Evolutionary conservation across 2,113 vertebrate species (phyloP).

Genomic region (Peromyscus maniculatus): DNA sequence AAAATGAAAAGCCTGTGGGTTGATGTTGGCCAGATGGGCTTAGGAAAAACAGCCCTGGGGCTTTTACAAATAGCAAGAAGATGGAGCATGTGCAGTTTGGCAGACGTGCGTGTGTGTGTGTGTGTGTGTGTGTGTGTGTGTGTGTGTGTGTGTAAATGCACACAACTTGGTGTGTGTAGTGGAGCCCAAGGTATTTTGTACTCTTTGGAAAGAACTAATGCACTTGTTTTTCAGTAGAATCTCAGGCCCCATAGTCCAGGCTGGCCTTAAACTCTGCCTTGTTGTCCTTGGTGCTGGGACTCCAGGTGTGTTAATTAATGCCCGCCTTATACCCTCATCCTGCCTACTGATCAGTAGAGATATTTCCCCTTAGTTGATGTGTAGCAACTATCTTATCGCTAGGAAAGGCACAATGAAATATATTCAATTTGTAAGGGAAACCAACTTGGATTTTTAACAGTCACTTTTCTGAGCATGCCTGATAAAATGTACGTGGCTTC

Average conservation of each 20-base stretch:
- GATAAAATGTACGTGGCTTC: not conserved
- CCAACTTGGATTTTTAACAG: conserved; percentile 18
- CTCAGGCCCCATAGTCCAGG: not conserved
- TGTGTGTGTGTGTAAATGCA: not conserved
- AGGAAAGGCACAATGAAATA: conserved; percentile 12
- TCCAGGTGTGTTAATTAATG: not conserved
- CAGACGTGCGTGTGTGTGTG: not conserved
- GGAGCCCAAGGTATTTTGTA: not conserved
- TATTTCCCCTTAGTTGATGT: not conserved
- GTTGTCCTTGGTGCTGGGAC: not conserved
- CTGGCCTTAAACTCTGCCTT: not conserved
- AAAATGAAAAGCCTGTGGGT: conserved; percentile 11
- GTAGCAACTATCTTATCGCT: not conserved
- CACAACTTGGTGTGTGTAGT: not conserved
- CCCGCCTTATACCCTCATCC: not conserved
- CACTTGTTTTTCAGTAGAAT: not conserved
- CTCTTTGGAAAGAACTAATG: not conserved
- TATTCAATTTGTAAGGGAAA: not conserved
- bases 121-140: not conserved
- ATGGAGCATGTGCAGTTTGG: not conserved
- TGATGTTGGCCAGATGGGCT: not conserved
- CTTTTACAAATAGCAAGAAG: not conserved
- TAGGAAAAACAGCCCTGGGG: not conserved
- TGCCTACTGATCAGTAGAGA: not conserved
- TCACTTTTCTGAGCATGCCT: conserved; percentile 34